These are phyloP conservation scores for Malaclemys terrapin DNA, from an alignment of 2,113 vertebrate genomes.

Conservation along the genomic window DNA sequence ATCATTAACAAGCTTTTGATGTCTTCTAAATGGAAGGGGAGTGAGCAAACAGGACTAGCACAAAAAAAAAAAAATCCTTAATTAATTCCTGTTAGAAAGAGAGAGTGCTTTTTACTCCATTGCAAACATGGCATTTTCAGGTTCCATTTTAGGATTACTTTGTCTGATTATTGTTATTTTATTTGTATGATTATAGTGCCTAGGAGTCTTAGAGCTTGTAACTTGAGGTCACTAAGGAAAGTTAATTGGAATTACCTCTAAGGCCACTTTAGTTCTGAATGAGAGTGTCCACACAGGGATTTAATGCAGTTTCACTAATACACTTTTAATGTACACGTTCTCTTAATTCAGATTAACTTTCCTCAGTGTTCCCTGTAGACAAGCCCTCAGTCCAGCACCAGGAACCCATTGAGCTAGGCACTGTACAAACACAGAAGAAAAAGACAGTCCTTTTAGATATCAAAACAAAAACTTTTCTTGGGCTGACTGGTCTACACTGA, in stretches of 20 bases:
- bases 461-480: not conserved
- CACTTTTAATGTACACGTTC: not conserved
- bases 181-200: not conserved
- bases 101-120: not conserved
- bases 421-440: not conserved
- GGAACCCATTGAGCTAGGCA: not conserved
- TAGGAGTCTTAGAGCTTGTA: not conserved
- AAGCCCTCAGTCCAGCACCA: not conserved
- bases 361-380: too few relatives aligned
- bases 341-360: not conserved
- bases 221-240: not conserved
- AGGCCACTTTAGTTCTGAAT: not conserved
- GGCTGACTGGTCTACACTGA: not conserved
- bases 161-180: not conserved
- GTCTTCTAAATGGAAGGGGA: constrained; percentile 18
- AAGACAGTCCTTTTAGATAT: not conserved
- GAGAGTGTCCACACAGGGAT: not conserved
- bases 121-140: not conserved
- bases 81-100: not conserved
- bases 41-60: constrained; percentile 5
- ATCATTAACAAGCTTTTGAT: constrained; percentile 69
- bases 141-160: not conserved
- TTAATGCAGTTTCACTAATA: not conserved
- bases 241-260: not conserved
- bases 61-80: not conserved